phyloP scores from a whole-genome alignment of 2,888 invertebrate species.

The Sesamia inferens region DNA sequence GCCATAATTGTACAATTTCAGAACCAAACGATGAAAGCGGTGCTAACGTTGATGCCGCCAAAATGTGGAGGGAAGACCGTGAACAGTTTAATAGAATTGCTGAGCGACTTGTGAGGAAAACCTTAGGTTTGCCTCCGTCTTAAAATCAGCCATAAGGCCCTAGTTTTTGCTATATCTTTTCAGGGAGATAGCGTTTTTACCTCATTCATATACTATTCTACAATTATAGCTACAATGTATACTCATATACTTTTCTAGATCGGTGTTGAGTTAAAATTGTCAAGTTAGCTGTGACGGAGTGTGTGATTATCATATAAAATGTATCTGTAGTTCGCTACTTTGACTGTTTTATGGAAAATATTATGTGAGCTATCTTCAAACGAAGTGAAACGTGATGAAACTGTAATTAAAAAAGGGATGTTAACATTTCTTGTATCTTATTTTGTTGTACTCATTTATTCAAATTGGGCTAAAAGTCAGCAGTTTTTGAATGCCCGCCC shows the following conservation, averaged over 20 bases:
- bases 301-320: conserved; percentile 3
- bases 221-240: conserved; percentile 11
- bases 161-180: conserved; percentile 24
- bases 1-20: conserved; percentile 71
- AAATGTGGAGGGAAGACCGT: conserved; percentile 99
- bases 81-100: conserved; percentile 98
- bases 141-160: conserved; percentile 55
- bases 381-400: too few species aligned
- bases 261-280: conserved; percentile 1
- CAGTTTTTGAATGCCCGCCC: too few species aligned
- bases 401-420: too few species aligned
- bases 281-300: background rate
- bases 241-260: background rate
- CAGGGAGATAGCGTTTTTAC: conserved; percentile 33
- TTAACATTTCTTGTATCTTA: too few species aligned
- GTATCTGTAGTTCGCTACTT: background rate
- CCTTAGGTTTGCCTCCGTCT: conserved; percentile 92
- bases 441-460: too few species aligned
- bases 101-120: conserved; percentile 96
- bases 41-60: conserved; percentile 99
- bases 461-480: too few species aligned
- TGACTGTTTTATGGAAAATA: conserved; percentile 42
- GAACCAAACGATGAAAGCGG: conserved; percentile 99
- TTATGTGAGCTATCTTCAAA: background rate
- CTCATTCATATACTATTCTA: conserved; percentile 24